phyloP scores from a whole-genome alignment of 2,113 vertebrate species.

The Corydoras maculifer region DNA sequence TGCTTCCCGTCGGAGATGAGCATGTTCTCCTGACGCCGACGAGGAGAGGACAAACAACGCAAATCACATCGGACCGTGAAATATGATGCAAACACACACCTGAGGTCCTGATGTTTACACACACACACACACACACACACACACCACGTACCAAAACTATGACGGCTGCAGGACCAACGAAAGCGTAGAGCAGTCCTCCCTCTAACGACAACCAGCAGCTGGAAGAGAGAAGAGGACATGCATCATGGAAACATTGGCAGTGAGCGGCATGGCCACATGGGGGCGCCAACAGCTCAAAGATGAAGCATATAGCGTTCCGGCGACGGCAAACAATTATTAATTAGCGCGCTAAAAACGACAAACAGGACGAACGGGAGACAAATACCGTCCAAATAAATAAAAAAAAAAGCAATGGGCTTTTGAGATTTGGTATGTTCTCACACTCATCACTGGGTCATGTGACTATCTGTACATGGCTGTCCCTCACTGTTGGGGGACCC shows the following conservation, averaged over 20 bases:
- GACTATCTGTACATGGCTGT: too few species aligned
- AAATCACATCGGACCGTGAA: slow-evolving; percentile 44
- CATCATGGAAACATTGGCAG: not conserved
- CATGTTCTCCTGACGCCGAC: slow-evolving; percentile 54
- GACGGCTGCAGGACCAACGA: slow-evolving; percentile 79
- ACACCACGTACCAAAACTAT: slow-evolving; percentile 60
- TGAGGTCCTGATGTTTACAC: slow-evolving; percentile 5
- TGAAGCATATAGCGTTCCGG: too few species aligned
- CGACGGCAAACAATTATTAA: too few species aligned
- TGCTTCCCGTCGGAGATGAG: slow-evolving; percentile 56
- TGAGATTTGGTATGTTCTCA: too few species aligned
- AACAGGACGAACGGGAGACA: too few species aligned
- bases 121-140: not conserved
- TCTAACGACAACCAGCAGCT: slow-evolving; percentile 82
- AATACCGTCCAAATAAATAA: too few species aligned
- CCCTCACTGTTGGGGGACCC: too few species aligned
- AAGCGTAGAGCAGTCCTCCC: slow-evolving; percentile 78
- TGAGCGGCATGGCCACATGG: too few species aligned
- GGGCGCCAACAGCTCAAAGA: too few species aligned
- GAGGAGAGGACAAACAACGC: slow-evolving; percentile 40
- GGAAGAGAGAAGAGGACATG: not conserved
- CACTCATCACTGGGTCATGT: too few species aligned
- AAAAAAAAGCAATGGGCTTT: too few species aligned
- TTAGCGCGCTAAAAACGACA: too few species aligned
- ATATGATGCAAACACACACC: slow-evolving; percentile 29